Conservation (phyloP, 2,797 vertebrate species). For the Todus mexicanus region DNA sequence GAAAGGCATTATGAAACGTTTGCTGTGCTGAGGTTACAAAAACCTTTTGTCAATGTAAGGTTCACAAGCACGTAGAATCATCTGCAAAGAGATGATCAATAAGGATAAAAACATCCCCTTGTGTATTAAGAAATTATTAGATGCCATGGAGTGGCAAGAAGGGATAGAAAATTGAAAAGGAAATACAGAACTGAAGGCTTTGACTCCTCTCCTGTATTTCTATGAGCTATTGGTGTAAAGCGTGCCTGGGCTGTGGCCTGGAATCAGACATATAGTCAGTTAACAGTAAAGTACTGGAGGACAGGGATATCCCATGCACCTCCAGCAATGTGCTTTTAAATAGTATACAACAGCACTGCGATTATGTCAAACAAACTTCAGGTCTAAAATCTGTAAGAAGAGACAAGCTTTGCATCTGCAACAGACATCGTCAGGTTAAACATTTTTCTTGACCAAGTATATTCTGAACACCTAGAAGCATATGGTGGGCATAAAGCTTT, state of each 20-base stretch:
- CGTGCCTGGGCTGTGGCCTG: neutral
- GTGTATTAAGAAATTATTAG: neutral
- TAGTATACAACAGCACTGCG: neutral
- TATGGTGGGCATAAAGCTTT: conserved; percentile 23
- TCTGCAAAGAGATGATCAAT: neutral
- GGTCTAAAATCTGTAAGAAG: neutral
- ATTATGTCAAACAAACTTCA: conserved; percentile 16
- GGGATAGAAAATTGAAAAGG: neutral
- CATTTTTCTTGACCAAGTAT: neutral
- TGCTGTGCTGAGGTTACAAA: neutral
- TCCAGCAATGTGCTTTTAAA: conserved; percentile 2
- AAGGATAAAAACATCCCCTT: neutral
- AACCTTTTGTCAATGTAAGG: neutral
- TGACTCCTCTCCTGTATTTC: neutral
- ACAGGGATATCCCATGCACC: conserved; percentile 11
- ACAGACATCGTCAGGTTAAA: neutral
- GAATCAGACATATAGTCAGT: neutral
- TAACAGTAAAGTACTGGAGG: neutral
- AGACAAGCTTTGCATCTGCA: neutral
- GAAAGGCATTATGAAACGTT: neutral
- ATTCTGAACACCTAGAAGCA: conserved; percentile 10
- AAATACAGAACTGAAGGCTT: neutral
- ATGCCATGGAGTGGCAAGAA: neutral
- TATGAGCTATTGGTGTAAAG: neutral
- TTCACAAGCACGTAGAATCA: neutral